Conservation (phyloP, 2,797 vertebrate species). For the Sciurus carolinensis region DNA sequence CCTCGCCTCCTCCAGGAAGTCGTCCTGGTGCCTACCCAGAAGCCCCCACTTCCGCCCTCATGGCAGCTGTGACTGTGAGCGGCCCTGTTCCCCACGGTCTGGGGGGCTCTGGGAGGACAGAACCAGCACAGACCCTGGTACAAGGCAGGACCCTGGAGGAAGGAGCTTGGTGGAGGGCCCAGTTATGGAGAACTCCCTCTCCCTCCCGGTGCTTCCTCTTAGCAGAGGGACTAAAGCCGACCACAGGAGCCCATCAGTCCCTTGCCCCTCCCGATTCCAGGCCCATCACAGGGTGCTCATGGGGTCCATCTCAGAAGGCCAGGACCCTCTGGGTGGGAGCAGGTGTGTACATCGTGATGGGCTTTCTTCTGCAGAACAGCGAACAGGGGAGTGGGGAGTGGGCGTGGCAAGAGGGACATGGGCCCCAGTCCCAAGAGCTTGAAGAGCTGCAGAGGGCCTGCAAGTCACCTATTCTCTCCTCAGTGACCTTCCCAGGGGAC, state of each 20-base stretch:
- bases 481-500: neutral
- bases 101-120: neutral
- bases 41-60: neutral
- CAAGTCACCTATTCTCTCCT: neutral
- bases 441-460: neutral
- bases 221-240: neutral
- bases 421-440: neutral
- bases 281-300: fast-evolving
- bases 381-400: fast-evolving
- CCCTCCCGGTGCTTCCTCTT: neutral
- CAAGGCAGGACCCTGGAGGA: neutral
- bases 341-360: fast-evolving
- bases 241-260: neutral
- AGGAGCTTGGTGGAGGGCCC: neutral
- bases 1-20: neutral
- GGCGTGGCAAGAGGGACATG: neutral
- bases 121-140: neutral
- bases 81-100: neutral
- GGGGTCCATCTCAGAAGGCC: neutral
- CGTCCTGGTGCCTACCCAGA: neutral
- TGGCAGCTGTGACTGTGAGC: neutral
- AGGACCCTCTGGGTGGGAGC: neutral
- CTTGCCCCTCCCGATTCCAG: neutral
- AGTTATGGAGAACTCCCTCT: neutral
- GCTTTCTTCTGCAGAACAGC: neutral